phyloP scores from a whole-genome alignment of 1,140 invertebrate species.

The Laodelphax striatellus region DNA sequence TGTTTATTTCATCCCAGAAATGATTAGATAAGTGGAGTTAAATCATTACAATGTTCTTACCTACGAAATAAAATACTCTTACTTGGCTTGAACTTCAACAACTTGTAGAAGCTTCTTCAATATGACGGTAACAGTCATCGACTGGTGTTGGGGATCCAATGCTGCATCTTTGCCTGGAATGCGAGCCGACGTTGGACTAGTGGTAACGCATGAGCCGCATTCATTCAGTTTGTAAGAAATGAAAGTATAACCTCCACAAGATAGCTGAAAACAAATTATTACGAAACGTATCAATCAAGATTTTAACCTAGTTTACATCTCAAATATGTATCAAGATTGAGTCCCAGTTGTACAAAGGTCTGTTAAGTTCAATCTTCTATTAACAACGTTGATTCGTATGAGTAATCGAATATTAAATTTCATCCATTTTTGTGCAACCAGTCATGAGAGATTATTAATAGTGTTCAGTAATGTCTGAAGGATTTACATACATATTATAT shows the following conservation, averaged over 20 bases:
- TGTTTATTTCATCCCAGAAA: neutral
- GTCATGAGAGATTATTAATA: no score
- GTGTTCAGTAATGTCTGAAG: no score
- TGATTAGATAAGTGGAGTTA: no score
- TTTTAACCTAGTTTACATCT: no score
- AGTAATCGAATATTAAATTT: no score
- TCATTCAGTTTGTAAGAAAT: constrained; percentile 74
- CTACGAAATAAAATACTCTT: constrained; percentile 24
- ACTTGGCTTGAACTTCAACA: constrained; percentile 89
- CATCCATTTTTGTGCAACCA: no score
- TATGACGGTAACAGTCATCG: constrained; percentile 46
- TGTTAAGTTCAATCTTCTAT: no score
- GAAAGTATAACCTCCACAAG: constrained; percentile 77
- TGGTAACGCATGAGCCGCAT: constrained; percentile 58
- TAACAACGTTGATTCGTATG: no score
- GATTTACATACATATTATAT: no score
- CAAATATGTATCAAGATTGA: no score
- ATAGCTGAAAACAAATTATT: constrained; percentile 51
- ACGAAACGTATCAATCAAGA: no score
- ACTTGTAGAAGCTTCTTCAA: constrained; percentile 79
- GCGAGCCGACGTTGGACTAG: constrained; percentile 40
- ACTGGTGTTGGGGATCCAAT: constrained; percentile 47
- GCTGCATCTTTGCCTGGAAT: constrained; percentile 43
- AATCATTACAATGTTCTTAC: neutral
- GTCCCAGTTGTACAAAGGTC: no score